These are phyloP conservation scores for Netelia fuscicornis DNA, from an alignment of 2,888 invertebrate species.

Conservation along the genomic window DNA sequence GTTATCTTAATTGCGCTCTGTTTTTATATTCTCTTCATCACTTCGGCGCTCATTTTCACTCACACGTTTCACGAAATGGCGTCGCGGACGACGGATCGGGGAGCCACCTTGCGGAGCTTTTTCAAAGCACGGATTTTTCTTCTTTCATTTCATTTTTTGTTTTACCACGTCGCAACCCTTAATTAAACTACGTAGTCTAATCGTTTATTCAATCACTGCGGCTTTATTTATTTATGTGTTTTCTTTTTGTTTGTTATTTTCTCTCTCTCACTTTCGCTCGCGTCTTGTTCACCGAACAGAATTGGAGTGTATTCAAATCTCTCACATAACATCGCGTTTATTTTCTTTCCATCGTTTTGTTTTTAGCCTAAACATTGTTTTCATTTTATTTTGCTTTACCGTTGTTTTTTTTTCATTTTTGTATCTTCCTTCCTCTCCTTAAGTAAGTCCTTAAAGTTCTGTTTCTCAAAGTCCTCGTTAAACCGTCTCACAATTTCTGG, in stretches of 20 bases:
- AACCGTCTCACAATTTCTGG: conserved; percentile 69
- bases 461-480: conserved; percentile 61
- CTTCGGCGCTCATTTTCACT: conserved; percentile 41
- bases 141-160: conserved; percentile 68
- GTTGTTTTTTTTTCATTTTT: conserved; percentile 37
- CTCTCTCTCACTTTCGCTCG: conserved; percentile 50
- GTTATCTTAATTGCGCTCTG: conserved; percentile 57
- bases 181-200: conserved; percentile 70
- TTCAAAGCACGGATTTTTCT: conserved; percentile 70
- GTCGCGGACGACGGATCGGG: conserved; percentile 16
- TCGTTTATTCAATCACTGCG: conserved; percentile 68
- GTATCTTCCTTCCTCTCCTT: conserved; percentile 25
- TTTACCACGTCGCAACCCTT: conserved; percentile 57
- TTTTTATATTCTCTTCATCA: conserved; percentile 35
- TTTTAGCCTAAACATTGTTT: conserved; percentile 69
- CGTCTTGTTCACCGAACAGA: conserved; percentile 55
- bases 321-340: conserved; percentile 45
- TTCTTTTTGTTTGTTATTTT: conserved; percentile 46
- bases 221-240: conserved; percentile 40
- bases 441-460: conserved; percentile 46
- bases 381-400: conserved; percentile 33
- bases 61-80: conserved; percentile 44
- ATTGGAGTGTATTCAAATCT: conserved; percentile 57
- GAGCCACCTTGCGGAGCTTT: conserved; percentile 59
- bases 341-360: neutral